Percentiles rank a stretch among this genome's conserved stretches.
phyloP scores from a whole-genome alignment of 2,797 vertebrate species.

The Sebastes itinus region DNA sequence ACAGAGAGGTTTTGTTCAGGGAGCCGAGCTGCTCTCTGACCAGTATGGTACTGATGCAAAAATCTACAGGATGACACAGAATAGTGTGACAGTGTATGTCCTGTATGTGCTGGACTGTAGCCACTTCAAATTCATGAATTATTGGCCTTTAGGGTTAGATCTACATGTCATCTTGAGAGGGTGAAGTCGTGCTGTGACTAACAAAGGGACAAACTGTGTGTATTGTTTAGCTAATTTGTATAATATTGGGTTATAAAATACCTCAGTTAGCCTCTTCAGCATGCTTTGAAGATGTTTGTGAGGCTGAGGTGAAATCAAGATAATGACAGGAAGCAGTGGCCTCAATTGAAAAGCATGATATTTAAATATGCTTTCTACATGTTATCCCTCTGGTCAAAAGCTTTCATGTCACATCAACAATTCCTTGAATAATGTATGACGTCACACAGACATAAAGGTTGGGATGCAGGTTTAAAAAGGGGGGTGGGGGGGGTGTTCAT shows the following conservation, averaged over 20 bases:
- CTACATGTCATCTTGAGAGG: background rate
- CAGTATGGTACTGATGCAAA: constrained; percentile 79
- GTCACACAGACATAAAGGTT: background rate
- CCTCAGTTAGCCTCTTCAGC: no score
- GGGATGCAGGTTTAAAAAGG: background rate
- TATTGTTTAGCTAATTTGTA: background rate
- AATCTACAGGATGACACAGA: constrained; percentile 47
- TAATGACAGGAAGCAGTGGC: background rate
- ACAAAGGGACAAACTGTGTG: background rate
- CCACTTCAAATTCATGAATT: constrained; percentile 3
- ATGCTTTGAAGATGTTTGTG: background rate
- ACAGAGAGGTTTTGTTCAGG: constrained; percentile 85
- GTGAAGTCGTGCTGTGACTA: background rate
- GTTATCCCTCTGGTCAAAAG: background rate
- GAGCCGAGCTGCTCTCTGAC: constrained; percentile 68
- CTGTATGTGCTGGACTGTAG: background rate
- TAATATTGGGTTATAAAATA: background rate
- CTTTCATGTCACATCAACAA: background rate
- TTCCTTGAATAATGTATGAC: constrained; percentile 5
- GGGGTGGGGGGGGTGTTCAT: background rate
- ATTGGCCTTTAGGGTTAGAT: background rate
- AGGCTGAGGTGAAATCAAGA: background rate
- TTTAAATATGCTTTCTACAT: background rate
- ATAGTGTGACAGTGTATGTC: background rate
- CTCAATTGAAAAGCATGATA: background rate